Evolutionary conservation across 2,797 vertebrate species (phyloP).

Genomic region (Labeo calbasu): DNA sequence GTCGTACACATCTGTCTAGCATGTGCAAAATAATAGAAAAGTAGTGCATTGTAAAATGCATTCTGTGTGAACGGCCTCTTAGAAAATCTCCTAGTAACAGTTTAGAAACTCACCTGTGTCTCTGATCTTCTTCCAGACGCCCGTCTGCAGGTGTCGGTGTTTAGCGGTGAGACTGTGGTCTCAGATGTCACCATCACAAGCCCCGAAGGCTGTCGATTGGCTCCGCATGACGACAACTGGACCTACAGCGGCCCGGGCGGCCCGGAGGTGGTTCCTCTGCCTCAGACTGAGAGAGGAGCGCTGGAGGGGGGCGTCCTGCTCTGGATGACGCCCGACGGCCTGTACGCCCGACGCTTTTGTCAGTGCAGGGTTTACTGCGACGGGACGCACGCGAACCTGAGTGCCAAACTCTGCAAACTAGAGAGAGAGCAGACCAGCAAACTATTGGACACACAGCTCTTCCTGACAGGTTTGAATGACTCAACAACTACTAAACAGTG

Average conservation of each 20-base stretch:
- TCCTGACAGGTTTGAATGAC: slow-evolving; percentile 83
- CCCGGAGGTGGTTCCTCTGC: slow-evolving; percentile 81
- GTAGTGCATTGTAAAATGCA: background rate
- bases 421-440: slow-evolving; percentile 89
- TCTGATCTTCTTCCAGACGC: slow-evolving; percentile 75
- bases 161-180: slow-evolving; percentile 85
- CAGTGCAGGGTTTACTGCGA: slow-evolving; percentile 94
- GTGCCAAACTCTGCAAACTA: slow-evolving; percentile 88
- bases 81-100: background rate
- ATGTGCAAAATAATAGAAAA: too few species aligned
- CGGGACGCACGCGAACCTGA: slow-evolving; percentile 79
- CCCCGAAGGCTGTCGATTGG: slow-evolving; percentile 89
- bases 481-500: background rate
- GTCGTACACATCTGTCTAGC: too few species aligned
- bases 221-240: slow-evolving; percentile 81
- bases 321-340: slow-evolving; percentile 92
- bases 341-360: slow-evolving; percentile 91
- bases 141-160: slow-evolving; percentile 88
- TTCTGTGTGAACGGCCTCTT: too few species aligned
- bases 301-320: slow-evolving; percentile 88
- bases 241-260: slow-evolving; percentile 64
- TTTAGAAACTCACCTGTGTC: background rate
- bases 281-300: slow-evolving; percentile 36
- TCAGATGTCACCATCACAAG: slow-evolving; percentile 88
- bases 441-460: slow-evolving; percentile 93